These are phyloP conservation scores for Oryzias sinensis DNA, from an alignment of 2,797 vertebrate species.

Conservation along the genomic window DNA sequence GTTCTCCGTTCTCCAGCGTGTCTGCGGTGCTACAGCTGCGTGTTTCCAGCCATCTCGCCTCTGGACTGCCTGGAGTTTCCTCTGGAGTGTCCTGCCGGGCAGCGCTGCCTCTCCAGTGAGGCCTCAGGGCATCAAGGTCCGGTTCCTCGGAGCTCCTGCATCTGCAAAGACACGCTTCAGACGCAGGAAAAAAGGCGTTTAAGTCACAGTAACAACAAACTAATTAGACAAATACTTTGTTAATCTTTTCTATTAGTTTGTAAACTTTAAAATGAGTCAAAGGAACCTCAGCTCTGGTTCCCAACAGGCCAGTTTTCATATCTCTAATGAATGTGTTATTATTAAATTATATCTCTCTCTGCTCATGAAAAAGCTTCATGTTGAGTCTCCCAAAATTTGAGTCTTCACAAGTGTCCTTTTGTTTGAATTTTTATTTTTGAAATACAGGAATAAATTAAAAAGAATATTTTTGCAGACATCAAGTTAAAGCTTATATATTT, in stretches of 20 bases:
- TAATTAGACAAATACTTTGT: no score
- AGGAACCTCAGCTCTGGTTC: conserved; percentile 3
- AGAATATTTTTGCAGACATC: no score
- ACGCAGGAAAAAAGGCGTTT: no score
- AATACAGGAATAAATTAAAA: no score
- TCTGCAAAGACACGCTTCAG: no score
- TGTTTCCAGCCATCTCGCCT: conserved; percentile 78
- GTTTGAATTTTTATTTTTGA: no score
- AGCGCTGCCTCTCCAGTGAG: conserved; percentile 75
- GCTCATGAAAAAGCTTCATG: neutral
- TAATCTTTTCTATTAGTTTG: no score
- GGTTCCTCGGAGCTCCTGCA: conserved; percentile 2
- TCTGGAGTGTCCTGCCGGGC: conserved; percentile 67
- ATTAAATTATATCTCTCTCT: conserved; percentile 31
- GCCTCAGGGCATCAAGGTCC: conserved; percentile 69
- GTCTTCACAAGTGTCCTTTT: no score
- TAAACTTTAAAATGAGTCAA: conserved; percentile 2
- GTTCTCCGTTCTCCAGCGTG: conserved; percentile 30
- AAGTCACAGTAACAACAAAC: no score
- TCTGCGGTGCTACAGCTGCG: conserved; percentile 78
- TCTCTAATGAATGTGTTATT: conserved; percentile 26
- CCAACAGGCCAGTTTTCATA: conserved; percentile 23
- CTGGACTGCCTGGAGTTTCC: conserved; percentile 78
- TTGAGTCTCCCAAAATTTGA: no score
- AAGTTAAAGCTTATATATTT: no score